These are phyloP conservation scores for Brachionus koreanus DNA, from an alignment of 1,140 invertebrate genomes.

Conservation along the genomic window DNA sequence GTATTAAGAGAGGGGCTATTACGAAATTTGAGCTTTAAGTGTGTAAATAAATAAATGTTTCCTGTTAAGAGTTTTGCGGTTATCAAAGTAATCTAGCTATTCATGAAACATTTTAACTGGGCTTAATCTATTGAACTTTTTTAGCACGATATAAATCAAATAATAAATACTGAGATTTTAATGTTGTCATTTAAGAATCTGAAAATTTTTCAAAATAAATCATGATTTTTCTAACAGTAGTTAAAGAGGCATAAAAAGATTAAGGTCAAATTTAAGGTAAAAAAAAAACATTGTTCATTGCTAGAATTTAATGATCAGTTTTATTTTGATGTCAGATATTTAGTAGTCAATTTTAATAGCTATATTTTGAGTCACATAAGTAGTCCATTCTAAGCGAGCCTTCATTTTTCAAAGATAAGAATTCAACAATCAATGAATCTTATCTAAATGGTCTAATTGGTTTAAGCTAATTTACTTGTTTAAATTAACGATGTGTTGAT, in stretches of 20 bases:
- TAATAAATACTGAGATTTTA: too few species aligned
- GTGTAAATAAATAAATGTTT: background rate
- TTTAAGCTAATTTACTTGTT: background rate
- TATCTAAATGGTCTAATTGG: background rate
- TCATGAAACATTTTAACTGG: too few species aligned
- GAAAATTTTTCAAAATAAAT: too few species aligned
- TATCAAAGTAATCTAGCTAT: background rate
- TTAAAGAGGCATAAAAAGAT: background rate
- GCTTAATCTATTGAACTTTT: too few species aligned
- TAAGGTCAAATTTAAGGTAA: background rate
- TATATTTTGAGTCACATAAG: too few species aligned
- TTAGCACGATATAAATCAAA: too few species aligned
- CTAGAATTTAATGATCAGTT: background rate
- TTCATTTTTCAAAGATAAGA: background rate
- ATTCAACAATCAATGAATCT: background rate
- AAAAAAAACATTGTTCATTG: background rate
- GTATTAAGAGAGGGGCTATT: background rate
- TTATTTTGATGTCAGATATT: background rate
- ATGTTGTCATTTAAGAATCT: too few species aligned
- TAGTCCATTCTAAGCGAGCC: background rate
- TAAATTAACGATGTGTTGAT: background rate
- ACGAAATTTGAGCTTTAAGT: background rate
- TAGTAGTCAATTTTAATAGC: too few species aligned
- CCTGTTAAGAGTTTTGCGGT: background rate
- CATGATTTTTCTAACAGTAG: too few species aligned